phyloP scores from a whole-genome alignment of 2,888 invertebrate genomes.

The Nemapogon koenigi region DNA sequence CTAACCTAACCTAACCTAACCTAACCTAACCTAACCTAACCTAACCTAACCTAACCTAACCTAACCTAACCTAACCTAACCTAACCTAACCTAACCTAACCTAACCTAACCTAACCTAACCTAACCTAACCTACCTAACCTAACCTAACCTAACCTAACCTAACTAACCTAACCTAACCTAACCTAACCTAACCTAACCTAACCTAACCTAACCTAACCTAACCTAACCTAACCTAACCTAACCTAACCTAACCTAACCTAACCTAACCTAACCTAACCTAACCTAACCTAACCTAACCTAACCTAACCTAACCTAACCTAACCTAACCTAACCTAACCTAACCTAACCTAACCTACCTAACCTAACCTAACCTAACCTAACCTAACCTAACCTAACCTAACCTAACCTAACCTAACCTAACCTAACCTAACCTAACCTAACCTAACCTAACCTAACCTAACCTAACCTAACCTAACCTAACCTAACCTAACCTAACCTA shows the following conservation, averaged over 20 bases:
- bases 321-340: constrained; percentile 11
- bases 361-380: constrained; percentile 4
- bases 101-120: constrained; percentile 8
- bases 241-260: constrained; percentile 5
- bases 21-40: constrained; percentile 8
- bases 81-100: constrained; percentile 8
- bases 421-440: constrained; percentile 5
- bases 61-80: constrained; percentile 8
- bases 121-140: constrained; percentile 8
- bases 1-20: constrained; percentile 7
- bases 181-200: constrained; percentile 3
- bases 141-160: constrained; percentile 7
- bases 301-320: constrained; percentile 6
- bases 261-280: constrained; percentile 5
- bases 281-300: constrained; percentile 5
- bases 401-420: constrained; percentile 9
- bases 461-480: constrained; percentile 5
- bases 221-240: constrained; percentile 8
- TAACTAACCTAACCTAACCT: constrained; percentile 8
- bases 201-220: constrained; percentile 5
- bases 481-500: constrained; percentile 5
- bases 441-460: constrained; percentile 5
- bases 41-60: constrained; percentile 7
- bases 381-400: constrained; percentile 15
- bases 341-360: constrained; percentile 11